Percentiles rank a stretch among this genome's conserved stretches.
Evolutionary conservation across 2,888 invertebrate genomes (phyloP).

Genomic region (Ormyrus nitidulus): DNA sequence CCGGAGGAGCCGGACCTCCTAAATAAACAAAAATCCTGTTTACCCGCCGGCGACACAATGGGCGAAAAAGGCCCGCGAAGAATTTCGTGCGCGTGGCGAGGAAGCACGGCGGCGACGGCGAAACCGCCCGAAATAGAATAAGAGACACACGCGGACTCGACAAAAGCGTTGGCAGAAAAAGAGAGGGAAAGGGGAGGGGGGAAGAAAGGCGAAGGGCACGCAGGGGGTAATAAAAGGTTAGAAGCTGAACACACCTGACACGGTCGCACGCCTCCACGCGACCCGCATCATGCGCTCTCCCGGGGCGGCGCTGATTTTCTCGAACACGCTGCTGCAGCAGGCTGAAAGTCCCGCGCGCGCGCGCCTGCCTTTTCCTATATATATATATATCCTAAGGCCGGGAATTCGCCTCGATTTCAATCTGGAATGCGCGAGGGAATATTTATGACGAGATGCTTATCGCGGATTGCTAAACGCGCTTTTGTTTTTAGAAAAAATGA

Average conservation of each 20-base stretch:
- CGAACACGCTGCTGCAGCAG: conserved; percentile 27
- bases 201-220: conserved; percentile 48
- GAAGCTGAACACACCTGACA: conserved; percentile 66
- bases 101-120: background rate
- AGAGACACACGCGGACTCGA: too few relatives aligned
- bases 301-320: conserved; percentile 38
- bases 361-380: too few relatives aligned
- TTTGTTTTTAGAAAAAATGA: too few relatives aligned
- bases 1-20: background rate
- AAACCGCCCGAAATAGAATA: conserved; percentile 1
- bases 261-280: conserved; percentile 70
- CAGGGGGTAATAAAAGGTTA: conserved; percentile 64
- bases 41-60: background rate
- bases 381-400: too few relatives aligned
- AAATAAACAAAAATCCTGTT: background rate
- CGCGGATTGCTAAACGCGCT: too few relatives aligned
- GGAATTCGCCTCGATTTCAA: too few relatives aligned
- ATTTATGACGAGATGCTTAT: background rate
- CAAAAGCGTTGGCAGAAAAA: conserved; percentile 7
- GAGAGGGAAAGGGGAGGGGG: conserved; percentile 47
- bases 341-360: background rate
- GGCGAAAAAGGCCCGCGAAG: background rate
- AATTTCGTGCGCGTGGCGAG: background rate
- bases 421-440: background rate
- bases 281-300: conserved; percentile 61